Conservation (phyloP, 2,797 vertebrate genomes). For the Hyperoplus immaculatus region DNA sequence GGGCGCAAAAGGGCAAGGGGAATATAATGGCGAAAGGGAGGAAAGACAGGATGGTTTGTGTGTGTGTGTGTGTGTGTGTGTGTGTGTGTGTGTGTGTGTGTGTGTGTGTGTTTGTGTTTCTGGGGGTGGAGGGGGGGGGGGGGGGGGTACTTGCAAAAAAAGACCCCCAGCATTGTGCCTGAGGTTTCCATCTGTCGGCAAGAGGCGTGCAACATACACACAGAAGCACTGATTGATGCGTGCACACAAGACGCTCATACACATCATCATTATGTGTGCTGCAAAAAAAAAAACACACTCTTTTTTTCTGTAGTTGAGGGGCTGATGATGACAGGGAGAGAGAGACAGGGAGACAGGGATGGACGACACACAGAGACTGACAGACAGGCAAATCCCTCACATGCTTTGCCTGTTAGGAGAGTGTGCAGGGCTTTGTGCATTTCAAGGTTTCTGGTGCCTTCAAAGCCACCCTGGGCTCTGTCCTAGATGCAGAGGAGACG, state of each 20-base stretch:
- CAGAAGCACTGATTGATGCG: slow-evolving; percentile 57
- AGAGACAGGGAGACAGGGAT: slow-evolving; percentile 6
- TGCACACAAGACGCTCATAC: slow-evolving; percentile 35
- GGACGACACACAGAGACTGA: slow-evolving; percentile 52
- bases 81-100: too few relatives aligned
- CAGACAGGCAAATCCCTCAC: slow-evolving; percentile 40
- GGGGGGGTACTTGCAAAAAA: slow-evolving; percentile 65
- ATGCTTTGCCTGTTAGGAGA: slow-evolving; percentile 37
- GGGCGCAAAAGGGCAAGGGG: slow-evolving; percentile 46
- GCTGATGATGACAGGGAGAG: slow-evolving; percentile 47
- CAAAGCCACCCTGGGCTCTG: slow-evolving; percentile 43
- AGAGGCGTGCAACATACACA: slow-evolving; percentile 61
- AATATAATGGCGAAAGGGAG: neutral
- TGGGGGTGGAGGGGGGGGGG: neutral
- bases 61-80: too few relatives aligned
- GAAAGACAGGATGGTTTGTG: slow-evolving; percentile 2
- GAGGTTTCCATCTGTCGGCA: slow-evolving; percentile 82
- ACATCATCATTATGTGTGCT: slow-evolving; percentile 49
- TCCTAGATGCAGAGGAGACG: slow-evolving; percentile 50
- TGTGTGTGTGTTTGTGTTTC: too few relatives aligned
- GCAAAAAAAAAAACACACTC: slow-evolving; percentile 28
- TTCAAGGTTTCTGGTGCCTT: slow-evolving; percentile 46
- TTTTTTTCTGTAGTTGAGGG: slow-evolving; percentile 27
- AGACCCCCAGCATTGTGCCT: slow-evolving; percentile 73
- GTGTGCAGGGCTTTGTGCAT: slow-evolving; percentile 37